Conservation (phyloP, 2,797 vertebrate genomes). For the Poeciliopsis gracilis region DNA sequence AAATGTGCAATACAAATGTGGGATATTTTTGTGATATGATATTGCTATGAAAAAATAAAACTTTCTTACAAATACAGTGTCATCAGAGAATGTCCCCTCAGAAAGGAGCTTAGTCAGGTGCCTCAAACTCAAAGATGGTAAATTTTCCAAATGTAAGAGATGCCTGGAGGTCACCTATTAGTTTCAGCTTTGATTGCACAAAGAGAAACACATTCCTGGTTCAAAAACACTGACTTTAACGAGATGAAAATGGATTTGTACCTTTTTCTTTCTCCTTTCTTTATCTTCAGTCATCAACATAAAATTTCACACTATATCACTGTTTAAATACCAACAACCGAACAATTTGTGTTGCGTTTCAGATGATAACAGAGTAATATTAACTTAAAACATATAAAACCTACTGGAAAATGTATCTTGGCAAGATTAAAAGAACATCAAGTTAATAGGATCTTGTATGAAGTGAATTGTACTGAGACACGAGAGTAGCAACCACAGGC, state of each 20-base stretch:
- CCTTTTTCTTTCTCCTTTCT: neutral
- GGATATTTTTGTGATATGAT: neutral
- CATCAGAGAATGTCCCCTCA: neutral
- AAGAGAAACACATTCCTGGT: neutral
- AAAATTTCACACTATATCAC: neutral
- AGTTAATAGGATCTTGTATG: neutral
- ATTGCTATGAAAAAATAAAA: neutral
- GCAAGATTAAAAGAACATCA: neutral
- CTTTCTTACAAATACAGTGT: neutral
- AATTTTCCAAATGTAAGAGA: neutral
- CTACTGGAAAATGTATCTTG: neutral
- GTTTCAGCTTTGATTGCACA: neutral
- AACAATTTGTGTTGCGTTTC: neutral
- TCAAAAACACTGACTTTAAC: neutral
- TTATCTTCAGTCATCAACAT: neutral
- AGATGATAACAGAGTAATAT: neutral
- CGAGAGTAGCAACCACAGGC: neutral
- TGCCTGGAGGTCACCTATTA: neutral
- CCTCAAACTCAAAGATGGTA: neutral
- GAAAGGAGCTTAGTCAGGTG: neutral
- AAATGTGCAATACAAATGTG: neutral
- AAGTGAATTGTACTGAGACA: slow-evolving; percentile 8
- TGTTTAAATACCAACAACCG: neutral
- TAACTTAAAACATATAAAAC: neutral
- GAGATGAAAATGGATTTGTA: neutral